Percentiles rank a stretch among this genome's conserved stretches.
Conservation (phyloP, 1,140 invertebrate species). For the Ephestia elutella region DNA sequence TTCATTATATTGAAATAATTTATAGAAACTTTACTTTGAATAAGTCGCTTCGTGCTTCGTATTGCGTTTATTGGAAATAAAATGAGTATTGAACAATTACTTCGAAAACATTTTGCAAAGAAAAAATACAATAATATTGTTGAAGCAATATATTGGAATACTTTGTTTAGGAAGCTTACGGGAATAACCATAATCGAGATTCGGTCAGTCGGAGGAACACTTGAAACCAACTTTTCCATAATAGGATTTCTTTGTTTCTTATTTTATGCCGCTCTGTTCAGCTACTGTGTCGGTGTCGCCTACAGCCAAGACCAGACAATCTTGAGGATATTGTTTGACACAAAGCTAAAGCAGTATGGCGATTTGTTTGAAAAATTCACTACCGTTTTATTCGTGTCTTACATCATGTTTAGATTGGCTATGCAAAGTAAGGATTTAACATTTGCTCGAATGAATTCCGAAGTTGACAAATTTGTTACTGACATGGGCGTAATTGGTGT, state of each 20-base stretch:
- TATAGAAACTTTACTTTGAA: neutral
- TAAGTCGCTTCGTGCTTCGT: neutral
- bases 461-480: conserved; percentile 29
- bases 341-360: conserved; percentile 46
- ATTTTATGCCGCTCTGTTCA: conserved; percentile 34
- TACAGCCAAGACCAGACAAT: conserved; percentile 37
- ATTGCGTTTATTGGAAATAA: neutral
- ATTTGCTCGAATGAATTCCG: conserved; percentile 29
- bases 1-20: neutral
- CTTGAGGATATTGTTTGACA: conserved; percentile 38
- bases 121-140: neutral
- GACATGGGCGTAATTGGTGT: conserved; percentile 31
- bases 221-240: conserved; percentile 20
- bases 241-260: conserved; percentile 35
- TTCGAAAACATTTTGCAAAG: neutral
- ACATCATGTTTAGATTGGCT: conserved; percentile 45
- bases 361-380: conserved; percentile 41
- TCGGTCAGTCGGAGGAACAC: neutral
- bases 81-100: neutral
- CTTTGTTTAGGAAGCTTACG: conserved; percentile 4
- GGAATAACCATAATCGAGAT: neutral
- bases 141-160: neutral
- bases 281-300: conserved; percentile 32
- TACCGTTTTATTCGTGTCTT: conserved; percentile 30
- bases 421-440: conserved; percentile 27